These are phyloP conservation scores for Epinotia brunnichana DNA, from an alignment of 2,888 invertebrate genomes.

Conservation along the genomic window DNA sequence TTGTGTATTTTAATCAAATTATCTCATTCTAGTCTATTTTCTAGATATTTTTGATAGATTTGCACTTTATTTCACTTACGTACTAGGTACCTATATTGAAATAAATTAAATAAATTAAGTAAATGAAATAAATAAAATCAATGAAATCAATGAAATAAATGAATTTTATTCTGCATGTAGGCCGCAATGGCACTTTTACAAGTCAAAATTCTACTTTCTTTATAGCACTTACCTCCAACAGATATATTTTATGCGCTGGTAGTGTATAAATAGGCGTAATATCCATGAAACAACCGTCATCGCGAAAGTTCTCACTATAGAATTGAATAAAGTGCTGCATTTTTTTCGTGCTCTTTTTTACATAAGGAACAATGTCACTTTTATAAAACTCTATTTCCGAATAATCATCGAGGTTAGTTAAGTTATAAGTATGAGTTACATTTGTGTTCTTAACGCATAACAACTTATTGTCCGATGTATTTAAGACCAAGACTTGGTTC, in stretches of 20 bases:
- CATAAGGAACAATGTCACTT: neutral
- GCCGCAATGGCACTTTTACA: too few relatives aligned
- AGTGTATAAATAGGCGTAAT: neutral
- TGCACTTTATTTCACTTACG: neutral
- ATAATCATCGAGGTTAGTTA: conserved; percentile 5
- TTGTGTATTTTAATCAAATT: too few relatives aligned
- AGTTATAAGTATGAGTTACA: neutral
- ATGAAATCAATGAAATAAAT: too few relatives aligned
- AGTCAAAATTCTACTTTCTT: too few relatives aligned
- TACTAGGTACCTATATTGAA: too few relatives aligned
- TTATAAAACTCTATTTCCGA: conserved; percentile 15
- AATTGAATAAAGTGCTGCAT: conserved; percentile 7
- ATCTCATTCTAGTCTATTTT: neutral
- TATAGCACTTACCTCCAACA: conserved; percentile 17
- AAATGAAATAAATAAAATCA: too few relatives aligned
- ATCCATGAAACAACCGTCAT: neutral
- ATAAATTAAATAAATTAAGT: too few relatives aligned
- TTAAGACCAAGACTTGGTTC: conserved; percentile 5
- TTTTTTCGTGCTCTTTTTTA: conserved; percentile 2
- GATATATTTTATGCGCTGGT: neutral
- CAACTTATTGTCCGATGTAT: neutral
- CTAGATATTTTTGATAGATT: neutral
- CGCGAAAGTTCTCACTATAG: neutral
- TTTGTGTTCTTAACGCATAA: neutral
- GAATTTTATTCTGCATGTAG: too few relatives aligned